These are phyloP conservation scores for Calliphora vicina DNA, from an alignment of 1,140 invertebrate genomes.

Conservation along the genomic window DNA sequence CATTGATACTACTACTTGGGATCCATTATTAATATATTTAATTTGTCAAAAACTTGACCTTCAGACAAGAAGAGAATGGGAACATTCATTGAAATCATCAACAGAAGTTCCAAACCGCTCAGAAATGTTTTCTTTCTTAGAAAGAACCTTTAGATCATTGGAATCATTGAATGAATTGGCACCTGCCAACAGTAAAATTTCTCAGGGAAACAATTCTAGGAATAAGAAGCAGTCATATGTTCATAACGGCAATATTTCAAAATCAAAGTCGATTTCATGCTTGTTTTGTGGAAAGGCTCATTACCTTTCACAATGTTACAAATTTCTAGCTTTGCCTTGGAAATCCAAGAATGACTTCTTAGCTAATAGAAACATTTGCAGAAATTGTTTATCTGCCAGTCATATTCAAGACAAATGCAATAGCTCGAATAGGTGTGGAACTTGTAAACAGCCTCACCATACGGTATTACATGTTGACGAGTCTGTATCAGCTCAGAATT, in stretches of 20 bases:
- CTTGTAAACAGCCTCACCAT: not conserved
- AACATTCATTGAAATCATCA: conserved; percentile 17
- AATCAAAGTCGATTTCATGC: not conserved
- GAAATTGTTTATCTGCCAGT: not conserved
- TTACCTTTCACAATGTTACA: not conserved
- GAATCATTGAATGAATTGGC: conserved; percentile 19
- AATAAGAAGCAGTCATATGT: not conserved
- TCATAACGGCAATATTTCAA: not conserved
- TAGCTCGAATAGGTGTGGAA: not conserved
- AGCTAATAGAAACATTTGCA: not conserved
- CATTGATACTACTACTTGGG: not conserved
- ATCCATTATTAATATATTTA: not conserved
- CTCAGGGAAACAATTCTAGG: not conserved
- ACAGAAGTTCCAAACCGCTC: not conserved
- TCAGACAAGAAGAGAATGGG: conserved; percentile 9
- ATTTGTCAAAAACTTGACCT: conserved; percentile 6
- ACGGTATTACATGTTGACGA: not conserved
- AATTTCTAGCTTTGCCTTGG: not conserved
- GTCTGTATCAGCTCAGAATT: not conserved
- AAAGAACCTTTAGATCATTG: conserved; percentile 4
- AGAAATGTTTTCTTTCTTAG: not conserved
- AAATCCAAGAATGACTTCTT: not conserved
- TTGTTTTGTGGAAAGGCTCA: conserved; percentile 1
- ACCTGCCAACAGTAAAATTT: not conserved
- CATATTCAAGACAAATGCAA: conserved; percentile 7